These are phyloP conservation scores for Rhagonycha lutea DNA, from an alignment of 2,888 invertebrate genomes.

Conservation along the genomic window DNA sequence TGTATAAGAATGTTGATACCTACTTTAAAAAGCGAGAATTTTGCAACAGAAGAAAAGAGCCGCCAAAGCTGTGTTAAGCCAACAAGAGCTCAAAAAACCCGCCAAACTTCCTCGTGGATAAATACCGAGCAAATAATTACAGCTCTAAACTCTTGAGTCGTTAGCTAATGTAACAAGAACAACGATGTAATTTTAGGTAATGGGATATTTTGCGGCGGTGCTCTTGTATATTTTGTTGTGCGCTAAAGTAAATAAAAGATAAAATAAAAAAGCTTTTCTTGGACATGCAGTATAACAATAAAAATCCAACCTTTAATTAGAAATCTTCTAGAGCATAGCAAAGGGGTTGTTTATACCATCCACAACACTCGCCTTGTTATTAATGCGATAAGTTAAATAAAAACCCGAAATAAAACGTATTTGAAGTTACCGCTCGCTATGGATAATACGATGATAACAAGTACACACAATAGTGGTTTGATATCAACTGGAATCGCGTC, in stretches of 20 bases:
- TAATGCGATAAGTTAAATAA: background rate
- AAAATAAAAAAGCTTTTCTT: background rate
- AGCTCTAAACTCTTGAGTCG: slow-evolving; percentile 16
- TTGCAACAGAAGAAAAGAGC: slow-evolving; percentile 3
- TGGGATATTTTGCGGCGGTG: slow-evolving; percentile 19
- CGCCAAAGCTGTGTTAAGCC: slow-evolving; percentile 14
- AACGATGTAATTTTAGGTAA: slow-evolving; percentile 19
- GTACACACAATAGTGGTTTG: slow-evolving; percentile 26
- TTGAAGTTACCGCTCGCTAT: background rate
- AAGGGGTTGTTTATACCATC: background rate
- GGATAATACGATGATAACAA: background rate
- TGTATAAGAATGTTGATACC: background rate
- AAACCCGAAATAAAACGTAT: slow-evolving; percentile 4
- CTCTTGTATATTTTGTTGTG: background rate
- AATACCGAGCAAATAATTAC: slow-evolving; percentile 23
- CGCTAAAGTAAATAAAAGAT: background rate
- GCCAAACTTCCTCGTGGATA: slow-evolving; percentile 19
- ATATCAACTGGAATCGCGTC: slow-evolving; percentile 36
- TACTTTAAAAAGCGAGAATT: background rate
- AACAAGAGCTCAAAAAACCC: slow-evolving; percentile 16
- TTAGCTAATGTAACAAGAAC: slow-evolving; percentile 19
- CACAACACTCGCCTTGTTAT: slow-evolving; percentile 6
- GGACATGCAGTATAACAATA: slow-evolving; percentile 4
- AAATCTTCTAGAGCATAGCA: slow-evolving; percentile 3
- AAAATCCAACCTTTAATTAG: slow-evolving; percentile 19